phyloP scores from a whole-genome alignment of 2,113 vertebrate species.

The Myotis davidii region DNA sequence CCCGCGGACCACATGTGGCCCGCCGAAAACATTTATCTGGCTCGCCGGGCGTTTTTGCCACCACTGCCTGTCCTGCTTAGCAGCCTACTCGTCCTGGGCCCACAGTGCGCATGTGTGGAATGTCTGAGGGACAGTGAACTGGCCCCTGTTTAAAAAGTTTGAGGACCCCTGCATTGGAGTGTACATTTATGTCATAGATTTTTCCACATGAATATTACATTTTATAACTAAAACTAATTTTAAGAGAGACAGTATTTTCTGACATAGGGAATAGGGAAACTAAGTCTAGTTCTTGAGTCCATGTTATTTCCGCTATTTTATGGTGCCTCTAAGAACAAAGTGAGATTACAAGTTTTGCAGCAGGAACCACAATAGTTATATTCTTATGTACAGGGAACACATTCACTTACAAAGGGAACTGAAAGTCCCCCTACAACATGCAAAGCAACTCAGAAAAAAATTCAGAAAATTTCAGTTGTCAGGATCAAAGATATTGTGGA shows the following conservation, averaged over 20 bases:
- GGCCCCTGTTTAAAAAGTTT: too few species aligned
- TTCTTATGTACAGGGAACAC: background rate
- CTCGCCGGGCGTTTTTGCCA: too few species aligned
- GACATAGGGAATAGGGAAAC: background rate
- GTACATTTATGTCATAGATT: background rate
- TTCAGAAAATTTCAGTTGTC: background rate
- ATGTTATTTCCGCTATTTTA: background rate
- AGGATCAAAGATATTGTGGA: conserved; percentile 10
- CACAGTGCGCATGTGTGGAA: too few species aligned
- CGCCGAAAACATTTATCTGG: too few species aligned
- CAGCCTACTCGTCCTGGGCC: too few species aligned
- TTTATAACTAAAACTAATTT: background rate
- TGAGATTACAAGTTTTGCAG: conserved; percentile 5
- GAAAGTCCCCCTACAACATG: background rate
- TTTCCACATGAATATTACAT: background rate
- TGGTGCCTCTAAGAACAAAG: background rate
- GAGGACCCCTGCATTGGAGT: background rate
- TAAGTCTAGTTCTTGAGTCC: background rate
- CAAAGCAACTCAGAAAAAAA: background rate
- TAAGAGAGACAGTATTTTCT: background rate
- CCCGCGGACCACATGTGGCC: too few species aligned
- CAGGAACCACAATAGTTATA: background rate
- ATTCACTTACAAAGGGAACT: conserved; percentile 3
- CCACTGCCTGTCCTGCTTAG: too few species aligned
- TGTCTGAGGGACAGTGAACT: too few species aligned